Evolutionary conservation across 2,888 invertebrate genomes (phyloP), one percentile per base, ranked within the genome.

Genomic region (Cerastis leucographa): DNA sequence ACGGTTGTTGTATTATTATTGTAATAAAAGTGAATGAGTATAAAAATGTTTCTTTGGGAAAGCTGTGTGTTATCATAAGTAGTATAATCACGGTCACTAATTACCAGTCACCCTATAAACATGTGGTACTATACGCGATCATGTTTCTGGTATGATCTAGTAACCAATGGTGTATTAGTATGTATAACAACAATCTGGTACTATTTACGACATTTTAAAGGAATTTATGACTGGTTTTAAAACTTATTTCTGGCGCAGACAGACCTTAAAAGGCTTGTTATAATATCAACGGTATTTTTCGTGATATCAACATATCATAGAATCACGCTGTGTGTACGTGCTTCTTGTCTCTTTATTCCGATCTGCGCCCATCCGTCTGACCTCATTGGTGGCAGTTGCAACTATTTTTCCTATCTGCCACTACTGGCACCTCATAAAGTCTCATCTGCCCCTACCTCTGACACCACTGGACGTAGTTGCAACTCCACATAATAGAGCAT

Each of bases 121-220:
- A 64, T n/a, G 68, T 81, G 68, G 75, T 85, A 78, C 61, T 84
- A 78, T 80, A 84, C 75, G 74, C 79, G 75, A 85, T 83, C 82
- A 79, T 78, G 67, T 88, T 85, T 85, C 88, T 84, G 80, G 71
- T 83, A 74, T 77, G 68, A 81, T 83, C 80, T 78, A 78, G 79
- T 82, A 77, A 70, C 76, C 71, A 40, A 81, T 66, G 67, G 72
- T 54, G 35, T 62, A 35, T 76, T 65, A 51, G 59, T 75, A 69
- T 71, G 51, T 71, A 40, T 71, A 77, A 66, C 29, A 70, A 71
- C 29, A 71, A 49, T 64, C 61, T 73, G n/a, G 14, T 25, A 29
- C 44, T 69, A 79, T 73, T 46, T 56, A 54, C 11, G 29, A 22
- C 67, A 6, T 59, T 42, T 35, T 78, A 1, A 35, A 19, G 7